Percentiles rank a stretch among this genome's conserved stretches.
phyloP scores from a whole-genome alignment of 2,113 vertebrate species.

The Cyprichromis sp. region DNA sequence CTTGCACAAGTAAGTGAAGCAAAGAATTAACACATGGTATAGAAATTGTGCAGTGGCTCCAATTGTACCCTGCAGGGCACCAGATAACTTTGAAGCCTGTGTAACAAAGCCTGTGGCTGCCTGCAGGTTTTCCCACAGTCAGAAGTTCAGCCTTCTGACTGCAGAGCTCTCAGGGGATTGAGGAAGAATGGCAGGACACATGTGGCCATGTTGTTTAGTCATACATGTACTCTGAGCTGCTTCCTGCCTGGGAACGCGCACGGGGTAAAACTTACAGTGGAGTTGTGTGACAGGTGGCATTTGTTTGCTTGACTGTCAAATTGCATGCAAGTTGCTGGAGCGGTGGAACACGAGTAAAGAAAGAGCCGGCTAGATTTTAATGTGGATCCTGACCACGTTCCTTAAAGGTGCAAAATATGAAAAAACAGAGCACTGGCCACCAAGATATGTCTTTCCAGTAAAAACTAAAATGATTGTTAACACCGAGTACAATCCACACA shows the following conservation, averaged over 20 bases:
- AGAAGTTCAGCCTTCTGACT: not conserved
- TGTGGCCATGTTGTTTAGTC: slow-evolving; percentile 17
- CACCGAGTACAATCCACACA: not conserved
- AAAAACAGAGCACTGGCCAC: not conserved
- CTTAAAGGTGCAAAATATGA: not conserved
- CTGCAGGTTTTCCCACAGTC: not conserved
- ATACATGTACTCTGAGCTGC: not conserved
- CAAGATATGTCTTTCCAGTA: not conserved
- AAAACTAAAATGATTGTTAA: not conserved
- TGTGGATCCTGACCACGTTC: not conserved
- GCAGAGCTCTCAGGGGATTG: not conserved
- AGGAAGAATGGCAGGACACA: slow-evolving; percentile 60
- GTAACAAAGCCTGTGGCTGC: not conserved
- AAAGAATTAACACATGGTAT: not conserved
- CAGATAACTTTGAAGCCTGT: slow-evolving; percentile 7
- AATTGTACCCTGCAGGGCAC: not conserved
- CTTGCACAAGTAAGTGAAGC: not conserved
- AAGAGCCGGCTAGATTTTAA: not conserved
- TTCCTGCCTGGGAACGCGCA: slow-evolving; percentile 4
- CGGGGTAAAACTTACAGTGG: not conserved
- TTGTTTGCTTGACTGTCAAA: not conserved
- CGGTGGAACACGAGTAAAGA: not conserved
- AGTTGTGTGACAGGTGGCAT: not conserved
- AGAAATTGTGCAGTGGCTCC: not conserved
- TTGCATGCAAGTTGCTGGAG: not conserved